Conservation (phyloP, 2,113 vertebrate species). For the Candoia aspera region DNA sequence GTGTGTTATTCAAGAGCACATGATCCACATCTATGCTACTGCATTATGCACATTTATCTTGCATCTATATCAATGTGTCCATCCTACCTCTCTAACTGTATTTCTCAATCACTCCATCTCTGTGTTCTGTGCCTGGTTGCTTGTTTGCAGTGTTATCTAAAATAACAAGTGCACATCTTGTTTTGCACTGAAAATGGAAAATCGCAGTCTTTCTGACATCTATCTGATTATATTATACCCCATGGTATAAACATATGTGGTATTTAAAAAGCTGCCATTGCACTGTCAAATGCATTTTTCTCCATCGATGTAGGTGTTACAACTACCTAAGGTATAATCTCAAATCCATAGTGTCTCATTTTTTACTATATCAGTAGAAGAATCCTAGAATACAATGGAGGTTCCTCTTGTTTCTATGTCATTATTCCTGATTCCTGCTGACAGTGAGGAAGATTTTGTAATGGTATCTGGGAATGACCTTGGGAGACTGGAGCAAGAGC, state of each 20-base stretch:
- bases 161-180: neutral
- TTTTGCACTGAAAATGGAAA: neutral
- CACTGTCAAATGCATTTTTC: neutral
- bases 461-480: neutral
- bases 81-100: neutral
- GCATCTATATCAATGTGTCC: neutral
- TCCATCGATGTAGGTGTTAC: neutral
- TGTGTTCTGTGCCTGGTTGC: neutral
- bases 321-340: conserved; percentile 14
- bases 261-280: neutral
- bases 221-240: neutral
- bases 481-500: neutral
- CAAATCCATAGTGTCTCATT: neutral
- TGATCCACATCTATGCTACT: neutral
- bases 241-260: neutral
- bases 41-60: neutral
- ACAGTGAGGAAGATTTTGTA: neutral
- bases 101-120: neutral
- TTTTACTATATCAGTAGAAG: conserved; percentile 3
- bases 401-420: neutral
- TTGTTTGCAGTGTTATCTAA: neutral
- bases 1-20: neutral
- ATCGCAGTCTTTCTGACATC: neutral
- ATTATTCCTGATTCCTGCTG: neutral
- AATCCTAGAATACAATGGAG: neutral